Conservation (phyloP, 2,113 vertebrate genomes). For the Callithrix jacchus region DNA sequence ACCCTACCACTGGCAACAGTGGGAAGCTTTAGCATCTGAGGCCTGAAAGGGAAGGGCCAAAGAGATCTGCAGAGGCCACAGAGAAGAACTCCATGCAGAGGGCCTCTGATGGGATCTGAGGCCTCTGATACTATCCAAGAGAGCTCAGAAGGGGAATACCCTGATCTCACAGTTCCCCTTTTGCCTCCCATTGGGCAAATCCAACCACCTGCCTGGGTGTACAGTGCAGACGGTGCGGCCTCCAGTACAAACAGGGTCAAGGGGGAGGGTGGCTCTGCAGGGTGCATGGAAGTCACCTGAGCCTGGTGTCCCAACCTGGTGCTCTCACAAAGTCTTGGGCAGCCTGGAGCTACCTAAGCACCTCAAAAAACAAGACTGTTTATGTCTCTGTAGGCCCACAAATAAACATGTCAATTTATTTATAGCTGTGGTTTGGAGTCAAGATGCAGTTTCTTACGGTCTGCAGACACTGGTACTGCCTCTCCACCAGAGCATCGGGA, state of each 20-base stretch:
- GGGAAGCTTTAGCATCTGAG: neutral
- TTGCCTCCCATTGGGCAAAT: neutral
- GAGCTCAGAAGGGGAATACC: neutral
- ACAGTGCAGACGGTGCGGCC: neutral
- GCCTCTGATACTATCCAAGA: neutral
- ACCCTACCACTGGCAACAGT: neutral
- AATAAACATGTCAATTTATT: constrained; percentile 13
- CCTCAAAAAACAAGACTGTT: neutral
- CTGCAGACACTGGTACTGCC: constrained; percentile 8
- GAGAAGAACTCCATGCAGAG: neutral
- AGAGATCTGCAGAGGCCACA: neutral
- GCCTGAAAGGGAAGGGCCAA: neutral
- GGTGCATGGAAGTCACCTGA: neutral
- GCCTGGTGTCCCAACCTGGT: neutral
- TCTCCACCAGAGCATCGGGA: neutral
- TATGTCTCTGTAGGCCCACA: constrained; percentile 48
- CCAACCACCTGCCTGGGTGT: neutral
- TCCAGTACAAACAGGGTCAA: neutral
- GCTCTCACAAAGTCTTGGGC: neutral
- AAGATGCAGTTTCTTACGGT: constrained; percentile 37
- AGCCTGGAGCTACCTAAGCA: neutral
- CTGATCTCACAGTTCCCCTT: neutral
- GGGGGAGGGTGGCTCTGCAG: neutral
- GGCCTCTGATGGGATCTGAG: neutral
- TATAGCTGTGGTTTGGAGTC: constrained; percentile 24